Evolutionary conservation across 2,888 invertebrate genomes (phyloP).

Genomic region (Fissipunctia ypsillon): DNA sequence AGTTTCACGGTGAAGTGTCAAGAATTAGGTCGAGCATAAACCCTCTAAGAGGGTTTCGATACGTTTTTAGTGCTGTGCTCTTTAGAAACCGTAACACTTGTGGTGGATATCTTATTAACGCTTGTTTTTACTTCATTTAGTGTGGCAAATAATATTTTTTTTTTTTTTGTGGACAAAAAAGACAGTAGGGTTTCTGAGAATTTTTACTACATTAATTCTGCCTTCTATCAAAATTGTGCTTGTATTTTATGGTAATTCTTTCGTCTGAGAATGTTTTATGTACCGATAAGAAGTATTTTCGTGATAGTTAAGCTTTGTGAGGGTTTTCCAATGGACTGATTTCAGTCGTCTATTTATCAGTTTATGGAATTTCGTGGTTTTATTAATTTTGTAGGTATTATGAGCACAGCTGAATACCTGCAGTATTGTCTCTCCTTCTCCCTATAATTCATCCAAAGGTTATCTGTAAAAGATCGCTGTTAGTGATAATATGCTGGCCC

Average conservation of each 20-base stretch:
- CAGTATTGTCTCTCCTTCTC: too few species aligned
- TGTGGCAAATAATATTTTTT: conserved; percentile 17
- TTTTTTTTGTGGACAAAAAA: neutral
- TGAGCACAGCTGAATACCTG: too few species aligned
- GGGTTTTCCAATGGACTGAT: too few species aligned
- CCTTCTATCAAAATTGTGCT: neutral
- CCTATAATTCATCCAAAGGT: too few species aligned
- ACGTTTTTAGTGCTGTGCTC: conserved; percentile 46
- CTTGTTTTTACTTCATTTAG: conserved; percentile 46
- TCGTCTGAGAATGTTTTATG: too few species aligned
- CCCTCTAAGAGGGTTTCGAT: conserved; percentile 38
- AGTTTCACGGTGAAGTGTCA: conserved; percentile 55
- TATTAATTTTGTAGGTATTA: too few species aligned
- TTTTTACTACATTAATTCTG: neutral
- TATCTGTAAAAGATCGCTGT: too few species aligned
- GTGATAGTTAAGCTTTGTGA: too few species aligned
- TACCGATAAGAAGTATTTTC: too few species aligned
- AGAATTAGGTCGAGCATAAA: conserved; percentile 56
- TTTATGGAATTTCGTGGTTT: too few species aligned
- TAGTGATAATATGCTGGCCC: too few species aligned
- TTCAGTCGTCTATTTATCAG: too few species aligned
- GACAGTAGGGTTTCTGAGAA: neutral
- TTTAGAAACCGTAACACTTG: conserved; percentile 54
- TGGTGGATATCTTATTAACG: conserved; percentile 38
- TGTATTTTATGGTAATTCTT: neutral